A percentile compares a stretch with the other conserved stretches of the same genome.
These are phyloP conservation scores for Ladona fulva DNA, from an alignment of 1,140 invertebrate species.

Conservation along the genomic window DNA sequence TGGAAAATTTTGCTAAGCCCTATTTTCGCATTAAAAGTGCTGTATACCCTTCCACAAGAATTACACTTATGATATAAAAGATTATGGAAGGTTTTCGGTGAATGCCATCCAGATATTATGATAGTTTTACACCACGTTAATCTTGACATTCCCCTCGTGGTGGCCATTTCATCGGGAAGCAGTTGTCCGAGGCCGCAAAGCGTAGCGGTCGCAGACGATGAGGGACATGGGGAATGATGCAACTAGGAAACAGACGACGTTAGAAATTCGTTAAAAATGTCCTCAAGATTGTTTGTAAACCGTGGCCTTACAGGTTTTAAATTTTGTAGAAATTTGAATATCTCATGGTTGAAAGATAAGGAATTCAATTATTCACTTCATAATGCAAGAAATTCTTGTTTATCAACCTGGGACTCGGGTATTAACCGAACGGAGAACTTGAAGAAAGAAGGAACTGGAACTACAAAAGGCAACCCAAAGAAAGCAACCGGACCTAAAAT, in stretches of 20 bases:
- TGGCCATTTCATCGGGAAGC: neutral
- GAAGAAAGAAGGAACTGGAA: neutral
- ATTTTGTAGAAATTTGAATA: no score
- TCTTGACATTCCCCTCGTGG: neutral
- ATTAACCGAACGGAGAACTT: neutral
- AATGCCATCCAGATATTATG: neutral
- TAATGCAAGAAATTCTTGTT: no score
- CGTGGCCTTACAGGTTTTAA: no score
- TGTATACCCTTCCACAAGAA: neutral
- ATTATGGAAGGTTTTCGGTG: neutral
- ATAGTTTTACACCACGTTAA: neutral
- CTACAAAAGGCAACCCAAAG: neutral
- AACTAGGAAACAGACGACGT: no score
- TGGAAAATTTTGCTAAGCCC: neutral
- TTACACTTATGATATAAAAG: neutral
- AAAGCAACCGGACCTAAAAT: slow-evolving; percentile 15
- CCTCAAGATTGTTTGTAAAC: no score
- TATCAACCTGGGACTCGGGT: neutral
- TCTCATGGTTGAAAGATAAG: no score
- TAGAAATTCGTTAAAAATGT: no score
- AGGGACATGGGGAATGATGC: neutral
- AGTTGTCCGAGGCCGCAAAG: neutral
- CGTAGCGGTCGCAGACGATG: neutral
- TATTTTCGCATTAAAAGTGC: neutral
- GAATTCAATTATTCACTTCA: no score